Evolutionary conservation across 2,888 invertebrate genomes (phyloP).

Genomic region (Nymphalis c-album): DNA sequence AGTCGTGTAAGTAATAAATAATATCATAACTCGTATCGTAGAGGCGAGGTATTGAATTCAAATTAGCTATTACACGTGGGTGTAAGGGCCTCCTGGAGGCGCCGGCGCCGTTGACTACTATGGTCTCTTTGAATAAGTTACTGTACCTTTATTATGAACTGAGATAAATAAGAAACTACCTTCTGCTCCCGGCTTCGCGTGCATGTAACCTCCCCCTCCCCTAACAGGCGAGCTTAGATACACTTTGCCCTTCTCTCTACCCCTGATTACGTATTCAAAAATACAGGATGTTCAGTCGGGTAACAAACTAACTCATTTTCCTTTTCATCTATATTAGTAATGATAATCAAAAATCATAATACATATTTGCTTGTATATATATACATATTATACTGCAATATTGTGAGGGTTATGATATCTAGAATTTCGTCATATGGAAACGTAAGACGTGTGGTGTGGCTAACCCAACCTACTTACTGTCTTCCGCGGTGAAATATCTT

Average conservation of each 20-base stretch:
- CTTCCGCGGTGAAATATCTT: conserved; percentile 16
- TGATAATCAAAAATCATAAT: too few relatives aligned
- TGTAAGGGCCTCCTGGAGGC: conserved; percentile 46
- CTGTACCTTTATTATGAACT: not conserved
- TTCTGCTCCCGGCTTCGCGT: too few relatives aligned
- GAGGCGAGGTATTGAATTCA: conserved; percentile 64
- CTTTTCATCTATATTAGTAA: too few relatives aligned
- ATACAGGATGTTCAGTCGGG: too few relatives aligned
- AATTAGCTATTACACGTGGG: conserved; percentile 63
- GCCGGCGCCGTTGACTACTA: conserved; percentile 48
- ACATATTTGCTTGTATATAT: too few relatives aligned
- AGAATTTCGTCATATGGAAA: conserved; percentile 27
- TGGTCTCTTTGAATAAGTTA: not conserved
- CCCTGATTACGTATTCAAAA: too few relatives aligned
- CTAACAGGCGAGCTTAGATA: too few relatives aligned
- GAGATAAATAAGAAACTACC: too few relatives aligned
- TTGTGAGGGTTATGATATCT: conserved; percentile 22
- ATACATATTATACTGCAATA: conserved; percentile 8
- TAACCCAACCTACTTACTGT: conserved; percentile 25
- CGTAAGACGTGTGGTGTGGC: conserved; percentile 27
- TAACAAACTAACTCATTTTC: too few relatives aligned
- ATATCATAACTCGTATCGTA: conserved; percentile 28
- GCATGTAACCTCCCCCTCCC: too few relatives aligned
- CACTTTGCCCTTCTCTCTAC: too few relatives aligned
- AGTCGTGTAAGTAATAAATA: conserved; percentile 37